Conservation (phyloP, 2,113 vertebrate genomes). For the Actinemys pallida region DNA sequence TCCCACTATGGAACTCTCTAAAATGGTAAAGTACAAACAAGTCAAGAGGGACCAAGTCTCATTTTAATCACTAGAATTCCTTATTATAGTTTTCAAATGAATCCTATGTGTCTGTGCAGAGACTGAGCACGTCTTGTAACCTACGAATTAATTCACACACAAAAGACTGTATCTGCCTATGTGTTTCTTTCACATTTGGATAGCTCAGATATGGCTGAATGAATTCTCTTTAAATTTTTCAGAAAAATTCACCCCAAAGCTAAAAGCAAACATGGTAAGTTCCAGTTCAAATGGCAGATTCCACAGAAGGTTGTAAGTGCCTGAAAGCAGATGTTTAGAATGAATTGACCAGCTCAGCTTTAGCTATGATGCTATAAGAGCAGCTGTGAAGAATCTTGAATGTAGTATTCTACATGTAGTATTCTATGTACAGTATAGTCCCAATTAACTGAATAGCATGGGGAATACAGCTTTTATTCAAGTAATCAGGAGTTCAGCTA, state of each 20-base stretch:
- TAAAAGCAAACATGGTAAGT: not conserved
- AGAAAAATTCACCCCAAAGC: not conserved
- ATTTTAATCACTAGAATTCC: not conserved
- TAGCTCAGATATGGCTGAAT: not conserved
- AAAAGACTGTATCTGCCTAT: not conserved
- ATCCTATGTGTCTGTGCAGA: not conserved
- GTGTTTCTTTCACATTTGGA: not conserved
- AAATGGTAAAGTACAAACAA: accelerated
- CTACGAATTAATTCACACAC: not conserved
- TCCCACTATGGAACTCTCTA: not conserved
- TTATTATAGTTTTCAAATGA: constrained; percentile 42
- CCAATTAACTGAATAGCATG: not conserved
- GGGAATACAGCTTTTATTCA: not conserved
- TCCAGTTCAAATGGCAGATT: constrained; percentile 42
- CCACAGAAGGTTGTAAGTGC: not conserved
- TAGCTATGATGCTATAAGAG: not conserved
- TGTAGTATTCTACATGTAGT: not conserved
- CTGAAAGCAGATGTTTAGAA: not conserved
- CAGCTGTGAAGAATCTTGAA: not conserved
- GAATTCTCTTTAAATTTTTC: not conserved
- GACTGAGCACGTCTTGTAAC: not conserved
- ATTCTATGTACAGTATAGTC: not conserved
- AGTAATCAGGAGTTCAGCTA: not conserved
- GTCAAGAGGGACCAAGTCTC: not conserved
- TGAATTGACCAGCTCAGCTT: not conserved